Evolutionary conservation across 2,797 vertebrate species (phyloP).

Genomic region (Bufotes viridis): DNA sequence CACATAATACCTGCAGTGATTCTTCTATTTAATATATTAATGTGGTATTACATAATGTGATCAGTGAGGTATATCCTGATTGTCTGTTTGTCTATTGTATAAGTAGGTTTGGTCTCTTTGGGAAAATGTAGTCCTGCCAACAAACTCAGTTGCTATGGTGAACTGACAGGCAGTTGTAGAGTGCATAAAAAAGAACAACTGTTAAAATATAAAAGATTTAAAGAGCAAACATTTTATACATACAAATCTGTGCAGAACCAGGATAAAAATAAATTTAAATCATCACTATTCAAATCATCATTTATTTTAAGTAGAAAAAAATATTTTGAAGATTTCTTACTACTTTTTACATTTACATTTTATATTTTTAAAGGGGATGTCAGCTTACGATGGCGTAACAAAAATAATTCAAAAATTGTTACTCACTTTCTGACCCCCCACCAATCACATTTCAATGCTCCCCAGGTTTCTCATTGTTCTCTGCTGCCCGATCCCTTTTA

Average conservation of each 20-base stretch:
- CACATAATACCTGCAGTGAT: background rate
- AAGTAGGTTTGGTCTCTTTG: slow-evolving; percentile 32
- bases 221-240: background rate
- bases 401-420: too few relatives aligned
- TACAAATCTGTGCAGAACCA: background rate
- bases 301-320: background rate
- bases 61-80: slow-evolving; percentile 23
- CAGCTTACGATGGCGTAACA: too few relatives aligned
- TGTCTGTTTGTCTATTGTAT: slow-evolving; percentile 17
- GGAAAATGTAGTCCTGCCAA: slow-evolving; percentile 19
- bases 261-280: background rate
- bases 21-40: slow-evolving; percentile 3
- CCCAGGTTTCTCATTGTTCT: too few relatives aligned
- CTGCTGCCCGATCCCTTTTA: too few relatives aligned
- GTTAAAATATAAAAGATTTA: slow-evolving; percentile 21
- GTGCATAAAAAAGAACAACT: slow-evolving; percentile 1
- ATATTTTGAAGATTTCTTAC: too few relatives aligned
- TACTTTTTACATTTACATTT: too few relatives aligned
- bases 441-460: too few relatives aligned
- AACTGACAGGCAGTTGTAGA: background rate
- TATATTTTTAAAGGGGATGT: too few relatives aligned
- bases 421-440: too few relatives aligned
- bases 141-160: slow-evolving; percentile 7
- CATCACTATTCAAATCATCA: too few relatives aligned
- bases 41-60: slow-evolving; percentile 7